Evolutionary conservation across 2,888 invertebrate genomes (phyloP).

Genomic region (Tinea trinotella): DNA sequence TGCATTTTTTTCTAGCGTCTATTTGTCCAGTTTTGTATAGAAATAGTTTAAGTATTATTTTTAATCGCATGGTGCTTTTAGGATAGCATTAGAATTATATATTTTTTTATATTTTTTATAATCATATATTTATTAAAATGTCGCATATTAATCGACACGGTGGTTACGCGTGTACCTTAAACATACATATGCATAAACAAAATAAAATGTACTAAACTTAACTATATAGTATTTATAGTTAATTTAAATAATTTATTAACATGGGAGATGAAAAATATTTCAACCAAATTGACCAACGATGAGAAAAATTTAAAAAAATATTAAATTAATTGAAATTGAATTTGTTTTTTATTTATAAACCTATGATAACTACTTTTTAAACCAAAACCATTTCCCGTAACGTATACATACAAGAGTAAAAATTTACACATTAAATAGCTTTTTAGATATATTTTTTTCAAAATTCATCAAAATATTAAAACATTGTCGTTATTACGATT

Average conservation of each 20-base stretch:
- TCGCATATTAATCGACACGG: slow-evolving; percentile 41
- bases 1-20: slow-evolving; percentile 50
- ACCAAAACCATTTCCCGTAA: no score
- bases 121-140: slow-evolving; percentile 26
- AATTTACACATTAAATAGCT: no score
- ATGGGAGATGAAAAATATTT: slow-evolving; percentile 30
- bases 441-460: no score
- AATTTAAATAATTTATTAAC: slow-evolving; percentile 24
- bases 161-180: slow-evolving; percentile 70
- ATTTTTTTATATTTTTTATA: slow-evolving; percentile 15
- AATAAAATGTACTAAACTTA: slow-evolving; percentile 25
- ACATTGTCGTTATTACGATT: no score
- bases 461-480: no score
- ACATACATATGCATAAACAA: slow-evolving; percentile 14
- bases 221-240: slow-evolving; percentile 27
- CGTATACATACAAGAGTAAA: no score
- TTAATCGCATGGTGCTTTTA: slow-evolving; percentile 47
- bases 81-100: slow-evolving; percentile 20
- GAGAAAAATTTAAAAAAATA: slow-evolving; percentile 18
- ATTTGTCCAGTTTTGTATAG: slow-evolving; percentile 66
- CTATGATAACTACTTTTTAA: no score
- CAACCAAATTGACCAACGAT: slow-evolving; percentile 25
- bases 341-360: not conserved
- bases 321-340: slow-evolving; percentile 22
- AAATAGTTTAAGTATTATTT: slow-evolving; percentile 36